Evolutionary conservation across 1,140 invertebrate species (phyloP), one percentile per base, ranked within the genome.

Genomic region (Drosophila quadrilineata): DNA sequence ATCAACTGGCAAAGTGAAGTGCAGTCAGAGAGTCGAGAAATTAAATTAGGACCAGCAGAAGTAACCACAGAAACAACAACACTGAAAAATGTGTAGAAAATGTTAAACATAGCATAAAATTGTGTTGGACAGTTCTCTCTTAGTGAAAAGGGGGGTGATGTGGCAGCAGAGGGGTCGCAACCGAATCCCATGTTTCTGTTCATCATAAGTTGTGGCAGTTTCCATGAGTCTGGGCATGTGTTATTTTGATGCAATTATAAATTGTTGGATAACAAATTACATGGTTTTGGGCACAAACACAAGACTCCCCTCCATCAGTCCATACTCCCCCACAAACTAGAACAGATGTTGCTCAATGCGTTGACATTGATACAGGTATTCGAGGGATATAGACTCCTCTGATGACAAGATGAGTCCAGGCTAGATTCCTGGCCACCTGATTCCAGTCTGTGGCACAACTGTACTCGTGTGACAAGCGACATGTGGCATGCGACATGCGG

Each of bases 201-300:
- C 71, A 70, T 65, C 65, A 76, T 72, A 76, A 54, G 48, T 59
- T 57, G n/a, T n/a, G n/a, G 28, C 66, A 52, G 12, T 36, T 40
- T 48, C 17, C 31, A n/a, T 22, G 6, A 5, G 19, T n/a, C 26
- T 17, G 49, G 26, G 31, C 56, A 41, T 69, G 50, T 67, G 31
- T 64, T 68, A 62, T 72, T 72, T 72, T 85, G 77, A 84, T 84
- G 77, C 77, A 84, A 84, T 84, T 84, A 84, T 84, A 84, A 84
- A 84, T 73, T 84, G 73, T 84, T 84, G 77, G 79, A 84, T 84
- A 84, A 84, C 77, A 84, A 84, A 84, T 84, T 84, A 84, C 73
- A 84, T 84, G 70, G 69, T 63, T 79, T 75, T 56, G 66, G 63
- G 46, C 60, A 16, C n/a, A 40, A 40, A 21, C 4, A 17, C 3